Evolutionary conservation across 2,888 invertebrate genomes (phyloP), one percentile per base, ranked within the genome.

Genomic region (Onthophagus sagittarius): DNA sequence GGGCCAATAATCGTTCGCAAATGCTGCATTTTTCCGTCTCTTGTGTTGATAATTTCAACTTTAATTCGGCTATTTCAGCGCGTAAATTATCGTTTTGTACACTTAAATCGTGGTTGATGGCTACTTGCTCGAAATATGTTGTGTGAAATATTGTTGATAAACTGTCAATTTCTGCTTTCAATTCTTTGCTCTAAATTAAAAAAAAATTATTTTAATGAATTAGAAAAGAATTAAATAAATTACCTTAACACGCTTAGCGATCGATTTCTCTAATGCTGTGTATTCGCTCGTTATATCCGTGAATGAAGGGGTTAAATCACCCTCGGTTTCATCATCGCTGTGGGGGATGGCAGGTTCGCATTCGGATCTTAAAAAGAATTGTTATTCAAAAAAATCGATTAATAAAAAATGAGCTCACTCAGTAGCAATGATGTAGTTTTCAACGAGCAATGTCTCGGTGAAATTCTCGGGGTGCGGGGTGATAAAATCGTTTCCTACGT

Each of bases 181-280:
- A 67, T 15, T 67, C 67, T 15, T 67, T 32, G 5, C n/a, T n/a
- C 67, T 67, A 67, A 67, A 67, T 67, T n/a, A 15, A 67, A 63
- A 63, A 15, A 63, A 15, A 15, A 2, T 11, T 15, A 5, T 14
- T 15, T 11, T n/a, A 63, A 63, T 15, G 7, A 63, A 14, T 11
- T 1, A 5, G n/a, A 11, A 15, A 63, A 63, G 0, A 63, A 63
- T n/a, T n/a, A 15, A 63, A 3, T 15, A 67, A 67, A 67, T 67
- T 67, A 67, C 67, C 5, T 67, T 3, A 67, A 32, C 23, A 5
- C 15, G 15, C 2, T 23, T 7, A 13, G n/a, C 9, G 0, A 67
- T 31, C n/a, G 15, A 23, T 64, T 15, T 32, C 31, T 67, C 67
- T 4, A 67, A 53, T 2, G 39, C 11, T 53, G 39, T 4, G 39